Evolutionary conservation across 2,113 vertebrate genomes (phyloP).

Genomic region (Gopherus flavomarginatus): DNA sequence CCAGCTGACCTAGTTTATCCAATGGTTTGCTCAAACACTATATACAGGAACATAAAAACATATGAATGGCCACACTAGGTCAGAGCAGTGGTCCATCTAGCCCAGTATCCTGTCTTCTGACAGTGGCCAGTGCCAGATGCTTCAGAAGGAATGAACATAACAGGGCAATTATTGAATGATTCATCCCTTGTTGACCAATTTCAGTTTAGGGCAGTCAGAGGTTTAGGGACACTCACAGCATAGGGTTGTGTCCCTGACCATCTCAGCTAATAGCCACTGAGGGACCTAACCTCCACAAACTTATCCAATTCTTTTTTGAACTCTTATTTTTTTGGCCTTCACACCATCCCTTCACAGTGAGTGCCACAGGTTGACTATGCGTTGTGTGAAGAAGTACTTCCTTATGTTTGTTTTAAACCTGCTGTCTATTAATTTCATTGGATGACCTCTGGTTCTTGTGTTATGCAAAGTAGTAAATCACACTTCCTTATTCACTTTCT

Average conservation of each 20-base stretch:
- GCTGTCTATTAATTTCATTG: too few relatives aligned
- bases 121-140: not conserved
- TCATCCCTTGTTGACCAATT: not conserved
- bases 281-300: not conserved
- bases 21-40: not conserved
- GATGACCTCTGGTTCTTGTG: too few relatives aligned
- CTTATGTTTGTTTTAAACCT: not conserved
- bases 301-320: not conserved
- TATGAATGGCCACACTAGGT: not conserved
- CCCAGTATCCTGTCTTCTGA: not conserved
- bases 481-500: too few relatives aligned
- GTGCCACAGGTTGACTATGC: not conserved
- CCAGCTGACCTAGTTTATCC: not conserved
- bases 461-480: too few relatives aligned
- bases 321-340: not conserved
- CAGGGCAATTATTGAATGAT: not conserved
- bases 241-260: not conserved
- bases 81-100: not conserved
- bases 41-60: not conserved
- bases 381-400: not conserved
- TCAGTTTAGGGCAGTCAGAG: not conserved
- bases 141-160: not conserved
- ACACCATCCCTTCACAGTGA: not conserved
- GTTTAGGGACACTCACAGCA: not conserved
- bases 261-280: not conserved